Percentiles rank a stretch among this genome's conserved stretches.
Evolutionary conservation across 2,888 invertebrate species (phyloP).

Genomic region (Timandra comae): DNA sequence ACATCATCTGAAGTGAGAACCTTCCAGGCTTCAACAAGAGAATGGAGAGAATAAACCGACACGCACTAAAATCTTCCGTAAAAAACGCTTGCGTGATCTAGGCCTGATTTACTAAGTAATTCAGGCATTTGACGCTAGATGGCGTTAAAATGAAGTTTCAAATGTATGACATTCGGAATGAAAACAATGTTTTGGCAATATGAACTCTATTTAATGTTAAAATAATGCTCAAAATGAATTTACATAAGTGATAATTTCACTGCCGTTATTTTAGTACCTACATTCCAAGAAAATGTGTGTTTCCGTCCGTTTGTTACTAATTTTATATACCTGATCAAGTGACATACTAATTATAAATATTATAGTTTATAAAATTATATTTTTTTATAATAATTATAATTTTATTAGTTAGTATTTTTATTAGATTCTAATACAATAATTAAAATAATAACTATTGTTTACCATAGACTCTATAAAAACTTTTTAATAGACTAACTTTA

Average conservation of each 20-base stretch:
- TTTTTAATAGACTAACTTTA: neutral
- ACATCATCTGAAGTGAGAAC: constrained; percentile 71
- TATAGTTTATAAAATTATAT: constrained; percentile 6
- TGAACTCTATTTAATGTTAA: neutral
- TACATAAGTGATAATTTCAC: constrained; percentile 33
- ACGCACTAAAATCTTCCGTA: constrained; percentile 2
- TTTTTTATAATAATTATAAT: neutral
- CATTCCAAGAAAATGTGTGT: constrained; percentile 18
- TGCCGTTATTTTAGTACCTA: constrained; percentile 19
- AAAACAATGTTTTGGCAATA: neutral
- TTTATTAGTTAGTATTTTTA: neutral
- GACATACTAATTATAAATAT: constrained; percentile 32
- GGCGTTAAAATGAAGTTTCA: constrained; percentile 1
- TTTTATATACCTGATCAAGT: constrained; percentile 31
- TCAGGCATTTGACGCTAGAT: constrained; percentile 17
- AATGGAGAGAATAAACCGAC: constrained; percentile 55
- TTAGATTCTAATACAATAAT: neutral
- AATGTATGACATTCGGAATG: neutral
- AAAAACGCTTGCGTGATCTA: too few species aligned
- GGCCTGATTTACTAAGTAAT: constrained; percentile 1
- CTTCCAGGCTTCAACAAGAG: constrained; percentile 67
- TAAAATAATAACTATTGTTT: constrained; percentile 2
- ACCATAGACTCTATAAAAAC: neutral
- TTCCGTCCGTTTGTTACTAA: constrained; percentile 33
- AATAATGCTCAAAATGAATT: constrained; percentile 35